Conservation (phyloP, 2,888 invertebrate genomes). For the Phymatocera aterrima region DNA sequence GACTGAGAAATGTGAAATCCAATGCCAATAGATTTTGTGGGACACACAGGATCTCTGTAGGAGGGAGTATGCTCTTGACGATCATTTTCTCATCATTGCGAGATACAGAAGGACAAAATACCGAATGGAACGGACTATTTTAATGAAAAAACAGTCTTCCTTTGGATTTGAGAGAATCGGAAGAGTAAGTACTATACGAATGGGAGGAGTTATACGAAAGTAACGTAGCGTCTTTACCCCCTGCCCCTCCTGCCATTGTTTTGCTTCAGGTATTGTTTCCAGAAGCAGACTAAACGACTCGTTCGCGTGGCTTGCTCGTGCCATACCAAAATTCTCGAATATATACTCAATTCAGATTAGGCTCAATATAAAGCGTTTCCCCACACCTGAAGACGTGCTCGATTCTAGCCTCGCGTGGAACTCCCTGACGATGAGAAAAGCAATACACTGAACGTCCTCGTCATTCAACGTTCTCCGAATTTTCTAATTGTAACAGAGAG, state of each 20-base stretch:
- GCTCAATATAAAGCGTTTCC: neutral
- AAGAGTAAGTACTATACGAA: neutral
- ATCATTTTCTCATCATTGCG: neutral
- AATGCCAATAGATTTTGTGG: neutral
- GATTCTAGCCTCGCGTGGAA: slow-evolving; percentile 63
- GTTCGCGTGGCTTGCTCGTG: slow-evolving; percentile 42
- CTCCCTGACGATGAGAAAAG: slow-evolving; percentile 70
- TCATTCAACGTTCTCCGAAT: too few species aligned
- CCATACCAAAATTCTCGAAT: slow-evolving; percentile 25
- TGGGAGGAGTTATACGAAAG: neutral
- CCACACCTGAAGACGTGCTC: slow-evolving; percentile 2
- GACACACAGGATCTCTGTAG: neutral
- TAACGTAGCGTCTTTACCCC: neutral
- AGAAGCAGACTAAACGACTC: slow-evolving; percentile 39
- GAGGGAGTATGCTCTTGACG: too few species aligned
- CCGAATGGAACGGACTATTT: neutral
- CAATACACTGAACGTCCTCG: slow-evolving; percentile 69
- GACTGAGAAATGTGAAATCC: too few species aligned
- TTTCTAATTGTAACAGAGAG: too few species aligned
- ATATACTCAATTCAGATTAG: slow-evolving; percentile 31
- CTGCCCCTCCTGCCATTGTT: slow-evolving; percentile 56
- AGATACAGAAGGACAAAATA: neutral
- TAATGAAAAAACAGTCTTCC: neutral
- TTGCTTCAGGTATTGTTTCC: slow-evolving; percentile 44
- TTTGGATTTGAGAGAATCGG: neutral